Percentiles rank a stretch among this genome's conserved stretches.
These are phyloP conservation scores for Pangasius larnaudii DNA, from an alignment of 2,797 vertebrate species.

Conservation along the genomic window DNA sequence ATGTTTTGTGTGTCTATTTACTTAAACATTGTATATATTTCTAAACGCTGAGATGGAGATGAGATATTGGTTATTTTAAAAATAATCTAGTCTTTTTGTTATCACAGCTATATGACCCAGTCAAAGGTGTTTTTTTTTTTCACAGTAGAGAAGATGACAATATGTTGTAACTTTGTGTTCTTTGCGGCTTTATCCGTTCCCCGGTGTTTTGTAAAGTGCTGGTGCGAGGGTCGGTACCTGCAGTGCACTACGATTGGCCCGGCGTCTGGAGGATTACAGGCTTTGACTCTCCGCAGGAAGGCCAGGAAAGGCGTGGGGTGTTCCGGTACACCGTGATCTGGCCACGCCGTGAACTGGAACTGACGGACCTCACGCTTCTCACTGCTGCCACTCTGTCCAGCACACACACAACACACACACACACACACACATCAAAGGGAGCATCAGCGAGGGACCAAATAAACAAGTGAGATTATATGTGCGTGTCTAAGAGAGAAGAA, in stretches of 20 bases:
- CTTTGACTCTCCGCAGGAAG: conserved; percentile 93
- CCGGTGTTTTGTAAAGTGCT: not conserved
- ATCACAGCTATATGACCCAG: not conserved
- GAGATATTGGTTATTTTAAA: not conserved
- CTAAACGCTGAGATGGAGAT: not conserved
- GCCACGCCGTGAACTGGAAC: conserved; percentile 99
- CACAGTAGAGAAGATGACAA: not conserved
- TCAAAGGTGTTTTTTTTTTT: not conserved
- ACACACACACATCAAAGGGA: not conserved
- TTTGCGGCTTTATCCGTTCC: not conserved
- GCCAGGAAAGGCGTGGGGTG: conserved; percentile 97
- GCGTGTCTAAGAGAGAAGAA: not conserved
- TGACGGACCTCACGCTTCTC: conserved; percentile 98
- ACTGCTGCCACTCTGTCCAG: conserved; percentile 88
- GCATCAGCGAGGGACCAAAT: not conserved
- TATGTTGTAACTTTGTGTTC: not conserved
- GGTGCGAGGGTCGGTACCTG: conserved; percentile 77
- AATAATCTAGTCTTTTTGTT: not conserved
- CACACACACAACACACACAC: conserved; percentile 11
- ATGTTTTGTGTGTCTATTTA: not conserved
- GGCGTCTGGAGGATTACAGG: conserved; percentile 95
- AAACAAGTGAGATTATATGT: not conserved
- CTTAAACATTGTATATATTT: not conserved
- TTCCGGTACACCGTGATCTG: conserved; percentile 95
- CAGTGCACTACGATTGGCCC: conserved; percentile 97